phyloP scores from a whole-genome alignment of 1,140 invertebrate species.

The Phthorimaea operculella region DNA sequence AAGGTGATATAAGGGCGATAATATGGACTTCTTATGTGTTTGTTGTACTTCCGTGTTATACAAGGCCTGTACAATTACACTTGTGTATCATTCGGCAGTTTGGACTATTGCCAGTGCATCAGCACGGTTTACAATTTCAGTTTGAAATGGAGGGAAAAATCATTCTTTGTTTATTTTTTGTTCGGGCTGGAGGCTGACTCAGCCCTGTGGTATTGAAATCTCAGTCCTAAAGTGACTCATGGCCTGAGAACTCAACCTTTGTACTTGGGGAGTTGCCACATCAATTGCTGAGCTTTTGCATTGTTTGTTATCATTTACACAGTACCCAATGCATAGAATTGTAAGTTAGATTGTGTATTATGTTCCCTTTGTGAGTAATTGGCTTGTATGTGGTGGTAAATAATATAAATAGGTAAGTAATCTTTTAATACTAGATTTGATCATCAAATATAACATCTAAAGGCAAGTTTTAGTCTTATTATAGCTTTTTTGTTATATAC shows the following conservation, averaged over 20 bases:
- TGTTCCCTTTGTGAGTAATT: too few relatives aligned
- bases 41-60: conserved; percentile 27
- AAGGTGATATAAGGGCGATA: conserved; percentile 34
- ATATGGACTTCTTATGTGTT: conserved; percentile 24
- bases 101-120: conserved; percentile 46
- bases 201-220: conserved; percentile 6
- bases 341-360: too few relatives aligned
- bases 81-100: conserved; percentile 22
- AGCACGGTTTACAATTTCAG: conserved; percentile 13
- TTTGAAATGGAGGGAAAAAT: conserved; percentile 13
- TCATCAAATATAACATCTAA: too few relatives aligned
- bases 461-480: too few relatives aligned
- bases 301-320: too few relatives aligned
- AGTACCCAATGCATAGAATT: too few relatives aligned
- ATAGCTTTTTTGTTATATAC: too few relatives aligned
- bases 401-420: too few relatives aligned
- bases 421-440: too few relatives aligned
- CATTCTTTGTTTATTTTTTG: conserved; percentile 34
- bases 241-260: conserved; percentile 8
- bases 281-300: too few relatives aligned
- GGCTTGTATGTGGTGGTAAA: too few relatives aligned
- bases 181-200: conserved; percentile 26
- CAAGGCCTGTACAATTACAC: conserved; percentile 16
- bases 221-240: conserved; percentile 12
- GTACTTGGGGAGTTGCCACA: conserved; percentile 5